Evolutionary conservation across 2,797 vertebrate genomes (phyloP).

Genomic region (Gymnopithys bicolor): DNA sequence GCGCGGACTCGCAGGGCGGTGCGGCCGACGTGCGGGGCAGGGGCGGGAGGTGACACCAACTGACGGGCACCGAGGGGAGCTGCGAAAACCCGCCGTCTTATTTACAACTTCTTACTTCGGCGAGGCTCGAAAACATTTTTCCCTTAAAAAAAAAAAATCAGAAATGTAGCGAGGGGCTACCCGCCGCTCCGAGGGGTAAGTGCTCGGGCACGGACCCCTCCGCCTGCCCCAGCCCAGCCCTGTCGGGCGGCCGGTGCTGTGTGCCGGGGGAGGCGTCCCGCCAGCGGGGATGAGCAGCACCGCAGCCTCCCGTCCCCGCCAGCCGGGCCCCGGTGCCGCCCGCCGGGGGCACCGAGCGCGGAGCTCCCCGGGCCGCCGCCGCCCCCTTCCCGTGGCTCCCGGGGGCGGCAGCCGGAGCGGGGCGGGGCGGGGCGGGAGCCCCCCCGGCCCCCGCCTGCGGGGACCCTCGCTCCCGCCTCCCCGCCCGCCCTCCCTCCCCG

Average conservation of each 20-base stretch:
- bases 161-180: background rate
- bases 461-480: background rate
- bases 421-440: background rate
- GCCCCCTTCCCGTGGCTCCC: background rate
- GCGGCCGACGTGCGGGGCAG: background rate
- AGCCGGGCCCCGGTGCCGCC: background rate
- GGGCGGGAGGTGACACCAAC: background rate
- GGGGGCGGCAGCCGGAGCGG: background rate
- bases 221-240: background rate
- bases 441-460: background rate
- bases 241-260: background rate
- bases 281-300: accelerated
- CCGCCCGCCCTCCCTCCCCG: background rate
- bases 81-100: background rate
- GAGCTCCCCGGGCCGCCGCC: background rate
- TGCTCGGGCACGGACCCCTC: background rate
- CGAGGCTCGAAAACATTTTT: background rate
- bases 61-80: background rate
- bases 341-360: background rate
- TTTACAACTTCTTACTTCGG: background rate
- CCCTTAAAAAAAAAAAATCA: background rate
- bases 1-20: accelerated
- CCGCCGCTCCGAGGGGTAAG: background rate
- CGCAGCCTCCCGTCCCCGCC: background rate
- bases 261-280: too few species aligned